Base-by-base conservation (phyloP, 2,888 invertebrate species). In the Chrysomela aeneicollis region DNA sequence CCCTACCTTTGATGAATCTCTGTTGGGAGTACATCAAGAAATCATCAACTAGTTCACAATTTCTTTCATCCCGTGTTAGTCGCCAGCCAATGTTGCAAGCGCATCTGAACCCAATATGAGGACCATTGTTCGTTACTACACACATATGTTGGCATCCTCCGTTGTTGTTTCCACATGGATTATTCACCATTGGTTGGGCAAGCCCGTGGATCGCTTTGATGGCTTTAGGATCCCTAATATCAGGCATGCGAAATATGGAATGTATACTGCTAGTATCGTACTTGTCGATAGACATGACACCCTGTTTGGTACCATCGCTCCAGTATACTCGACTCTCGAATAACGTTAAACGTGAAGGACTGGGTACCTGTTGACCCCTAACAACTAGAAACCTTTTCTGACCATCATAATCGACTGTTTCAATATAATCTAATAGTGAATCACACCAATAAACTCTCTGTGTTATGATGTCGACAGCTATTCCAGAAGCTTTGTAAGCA, bases 381-480 rank as follows among this genome's bases (percentile, higher is more conserved):
- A 95, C 84, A 0, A 95, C 90, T 80, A 93, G 87, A 67, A 92
- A 90, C 68, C 97, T 86, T 72, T 92, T 89, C 66, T 89, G 87
- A 0, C 97, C 97, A 58, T 94, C 89, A 82, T 98, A 99, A 81
- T 97, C 95, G 0, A 97, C 94, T 0, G 96, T 94, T 79, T 98
- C 97, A 69, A 99, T 95, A 80, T 97, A 95, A 83, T 98, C 97
- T 59, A 98, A 84, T 12, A 97, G 85, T 0, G 95, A 93, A 81
- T 99, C 98, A 77, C 97, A 97, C 97, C 98, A 98, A 83, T 94
- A 98, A 6, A 99, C 90, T 55, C 98, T 85, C 76, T 93, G 90
- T 0, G 92, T 90, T 21, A 95, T 91, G n/a, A 93, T 90, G 82
- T 98, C 98, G 0, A 96, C 90, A 0, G 96, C 89, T 9, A 98